Evolutionary conservation across 2,113 vertebrate species (phyloP), one percentile per base, ranked within the genome.

Genomic region (Sisor rabdophorus): DNA sequence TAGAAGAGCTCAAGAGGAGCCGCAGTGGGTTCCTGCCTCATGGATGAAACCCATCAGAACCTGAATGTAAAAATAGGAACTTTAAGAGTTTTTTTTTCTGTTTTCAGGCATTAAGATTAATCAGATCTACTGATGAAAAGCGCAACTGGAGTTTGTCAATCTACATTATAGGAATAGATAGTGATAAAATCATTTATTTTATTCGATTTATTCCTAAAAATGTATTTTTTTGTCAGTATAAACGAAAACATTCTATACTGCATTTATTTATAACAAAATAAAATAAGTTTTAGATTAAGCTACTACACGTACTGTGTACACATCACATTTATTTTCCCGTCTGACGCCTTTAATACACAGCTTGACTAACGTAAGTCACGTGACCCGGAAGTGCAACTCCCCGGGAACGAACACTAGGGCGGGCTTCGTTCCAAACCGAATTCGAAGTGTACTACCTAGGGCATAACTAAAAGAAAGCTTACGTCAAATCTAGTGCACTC

Each of bases 11-110:
- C 96, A 99, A 83, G 93, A 95, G 0, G 94, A 95, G 78, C 94
- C 95, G 0, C 95, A 98, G 83, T 99, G 97, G 96, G 93, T 99
- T 24, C 96, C 95, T 2, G 91, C 93, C 52, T 80, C 85, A 20
- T 99, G 96, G 97, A 93, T 97, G 76, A 91, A 92, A 79, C 91
- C 93, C 76, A 85, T 89, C 1, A 44, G 89, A 74, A 84, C 89
- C 52, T 95, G 85, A 90, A 26, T 17, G 40, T 3, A 22, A 10
- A 20, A 9, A 11, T 28, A n/a, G n/a, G 24, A 52, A 9, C 1
- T 67, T 11, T 19, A 47, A 48, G 36, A 16, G n/a, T 44, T 44
- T 65, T 26, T 24, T 17, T 17, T 15, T 15, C 20, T 64, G 19
- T n/a, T n/a, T n/a, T 40, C 10, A 30, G 11, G 30, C 58, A 58